Percentiles rank a stretch among this genome's conserved stretches.
Evolutionary conservation across 2,113 vertebrate genomes (phyloP).

Genomic region (Phyllopteryx taeniolatus): DNA sequence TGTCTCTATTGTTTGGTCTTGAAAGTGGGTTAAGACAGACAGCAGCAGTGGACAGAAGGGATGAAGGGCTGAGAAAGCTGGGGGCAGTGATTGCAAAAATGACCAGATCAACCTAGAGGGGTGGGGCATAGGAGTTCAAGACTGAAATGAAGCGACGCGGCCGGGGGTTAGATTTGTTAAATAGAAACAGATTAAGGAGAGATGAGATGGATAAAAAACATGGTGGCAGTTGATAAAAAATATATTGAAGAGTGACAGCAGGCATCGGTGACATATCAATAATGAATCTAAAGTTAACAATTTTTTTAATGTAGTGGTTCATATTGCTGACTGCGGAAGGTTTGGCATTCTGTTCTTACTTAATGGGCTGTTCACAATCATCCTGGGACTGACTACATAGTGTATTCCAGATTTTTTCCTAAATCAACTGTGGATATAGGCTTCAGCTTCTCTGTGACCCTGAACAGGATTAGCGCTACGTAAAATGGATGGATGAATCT

Average conservation of each 20-base stretch:
- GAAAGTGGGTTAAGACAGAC: constrained; percentile 69
- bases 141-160: constrained; percentile 31
- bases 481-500: no score
- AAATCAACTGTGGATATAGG: no score
- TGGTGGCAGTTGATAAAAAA: constrained; percentile 3
- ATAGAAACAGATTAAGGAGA: constrained; percentile 20
- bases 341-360: not conserved
- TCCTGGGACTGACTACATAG: not conserved
- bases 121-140: constrained; percentile 40
- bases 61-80: constrained; percentile 14
- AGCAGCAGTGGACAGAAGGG: constrained; percentile 41
- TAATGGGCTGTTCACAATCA: not conserved
- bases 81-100: constrained; percentile 24
- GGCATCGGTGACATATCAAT: not conserved
- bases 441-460: not conserved
- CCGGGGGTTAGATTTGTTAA: constrained; percentile 16
- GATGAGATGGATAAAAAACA: constrained; percentile 18
- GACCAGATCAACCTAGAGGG: constrained; percentile 25
- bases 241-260: not conserved
- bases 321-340: not conserved
- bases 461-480: not conserved
- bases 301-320: not conserved
- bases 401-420: not conserved
- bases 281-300: not conserved
- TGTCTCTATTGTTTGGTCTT: constrained; percentile 65